phyloP scores from a whole-genome alignment of 2,113 vertebrate genomes.

The Phyllostomus hastatus region DNA sequence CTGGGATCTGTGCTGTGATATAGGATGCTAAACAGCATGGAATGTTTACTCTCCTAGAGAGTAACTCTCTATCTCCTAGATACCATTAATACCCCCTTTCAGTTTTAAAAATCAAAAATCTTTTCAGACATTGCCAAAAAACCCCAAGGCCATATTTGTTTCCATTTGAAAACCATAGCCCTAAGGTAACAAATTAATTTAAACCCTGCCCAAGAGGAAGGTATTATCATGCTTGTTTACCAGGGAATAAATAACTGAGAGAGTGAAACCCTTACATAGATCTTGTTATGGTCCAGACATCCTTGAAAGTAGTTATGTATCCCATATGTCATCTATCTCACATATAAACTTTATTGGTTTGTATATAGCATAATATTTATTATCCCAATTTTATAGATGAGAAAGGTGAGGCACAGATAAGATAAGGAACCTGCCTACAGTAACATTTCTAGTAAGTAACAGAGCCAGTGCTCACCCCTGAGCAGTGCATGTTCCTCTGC shows the following conservation, averaged over 20 bases:
- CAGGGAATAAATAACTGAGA: background rate
- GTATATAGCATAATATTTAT: background rate
- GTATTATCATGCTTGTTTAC: background rate
- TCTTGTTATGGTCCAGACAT: background rate
- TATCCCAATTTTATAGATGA: background rate
- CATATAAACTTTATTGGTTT: background rate
- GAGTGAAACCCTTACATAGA: background rate
- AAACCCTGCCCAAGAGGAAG: background rate
- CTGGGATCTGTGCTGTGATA: background rate
- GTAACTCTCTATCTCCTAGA: background rate
- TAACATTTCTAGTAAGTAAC: background rate
- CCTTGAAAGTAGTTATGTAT: background rate
- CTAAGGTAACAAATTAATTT: background rate
- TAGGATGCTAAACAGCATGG: background rate
- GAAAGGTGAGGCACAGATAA: background rate
- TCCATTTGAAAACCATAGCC: background rate
- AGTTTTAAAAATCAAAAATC: background rate
- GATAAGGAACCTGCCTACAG: background rate
- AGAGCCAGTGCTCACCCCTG: background rate
- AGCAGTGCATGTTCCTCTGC: rapidly evolving
- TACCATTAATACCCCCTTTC: no score
- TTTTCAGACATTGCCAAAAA: background rate
- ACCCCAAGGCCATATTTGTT: background rate
- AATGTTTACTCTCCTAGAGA: no score
- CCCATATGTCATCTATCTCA: background rate